Evolutionary conservation across 2,113 vertebrate genomes (phyloP).

Genomic region (Illadopsis cleaveri): DNA sequence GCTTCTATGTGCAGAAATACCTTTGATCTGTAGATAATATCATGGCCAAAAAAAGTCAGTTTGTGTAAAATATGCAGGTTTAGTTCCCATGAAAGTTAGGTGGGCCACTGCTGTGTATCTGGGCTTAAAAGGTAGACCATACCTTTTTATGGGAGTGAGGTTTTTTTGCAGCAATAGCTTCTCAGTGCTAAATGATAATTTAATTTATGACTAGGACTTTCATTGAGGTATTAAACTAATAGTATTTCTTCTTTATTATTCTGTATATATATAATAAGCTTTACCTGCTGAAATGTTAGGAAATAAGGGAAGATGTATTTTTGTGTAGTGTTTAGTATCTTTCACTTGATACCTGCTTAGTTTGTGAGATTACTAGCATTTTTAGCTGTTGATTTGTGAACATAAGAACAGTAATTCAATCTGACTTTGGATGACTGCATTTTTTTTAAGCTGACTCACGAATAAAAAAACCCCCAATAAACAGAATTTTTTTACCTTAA

Average conservation of each 20-base stretch:
- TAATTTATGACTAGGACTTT: background rate
- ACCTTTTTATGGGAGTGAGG: background rate
- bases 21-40: background rate
- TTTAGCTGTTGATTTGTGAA: background rate
- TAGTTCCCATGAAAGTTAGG: background rate
- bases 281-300: background rate
- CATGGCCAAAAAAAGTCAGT: background rate
- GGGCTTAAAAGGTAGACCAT: background rate
- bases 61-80: background rate
- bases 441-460: fast-evolving
- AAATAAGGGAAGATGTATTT: background rate
- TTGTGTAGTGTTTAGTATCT: background rate
- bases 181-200: background rate
- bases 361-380: background rate
- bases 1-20: background rate
- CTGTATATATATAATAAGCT: background rate
- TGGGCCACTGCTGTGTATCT: background rate
- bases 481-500: background rate
- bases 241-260: background rate
- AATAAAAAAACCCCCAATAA: background rate
- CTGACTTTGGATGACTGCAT: background rate
- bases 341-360: background rate
- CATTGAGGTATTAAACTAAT: background rate
- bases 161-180: background rate
- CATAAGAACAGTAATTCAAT: background rate